Evolutionary conservation across 2,888 invertebrate species (phyloP), one percentile per base, ranked within the genome.

Genomic region (Malthinus flaveolus): DNA sequence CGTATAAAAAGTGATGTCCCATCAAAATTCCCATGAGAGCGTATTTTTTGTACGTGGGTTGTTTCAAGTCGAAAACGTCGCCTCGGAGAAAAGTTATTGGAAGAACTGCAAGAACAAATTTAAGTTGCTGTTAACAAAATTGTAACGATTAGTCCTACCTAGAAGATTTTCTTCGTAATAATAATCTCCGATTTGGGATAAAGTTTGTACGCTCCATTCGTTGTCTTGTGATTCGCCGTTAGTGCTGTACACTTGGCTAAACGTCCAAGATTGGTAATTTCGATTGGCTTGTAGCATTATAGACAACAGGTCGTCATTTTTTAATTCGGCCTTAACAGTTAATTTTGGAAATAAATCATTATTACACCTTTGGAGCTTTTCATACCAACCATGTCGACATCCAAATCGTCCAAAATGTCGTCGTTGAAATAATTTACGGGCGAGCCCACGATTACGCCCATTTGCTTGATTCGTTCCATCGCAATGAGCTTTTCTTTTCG

Each of bases 61-160:
- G 86, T 34, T 89, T 85, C 46, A 90, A 88, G 49, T 87, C 88
- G 80, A 93, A 95, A 83, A 94, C 93, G 1, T 87, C 85, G 1
- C 91, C 92, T 82, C 94, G 94, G 1, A 95, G 81, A 64, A 94
- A 92, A 55, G 92, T 93, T 66, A 93, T 93, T 0, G 93, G 93
- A 78, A 94, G 12, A 44, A 23, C 60, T 60, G 23, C 7, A 51
- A 44, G n/a, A n/a, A 42, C 7, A 3, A 1, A 3, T 42, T 39
- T 1, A 23, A 42, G 36, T 13, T 44, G 9, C 11, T 36, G 10
- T 23, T n/a, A 5, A 42, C 8, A 11, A 9, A 23, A 47, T 46
- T 13, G 34, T 33, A 50, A 13, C 35, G 9, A 7, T 34, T 23
- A 9, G 15, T 32, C 49, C 49, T 49, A 59, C 59, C 36, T 9